phyloP scores from a whole-genome alignment of 2,113 vertebrate species.

The Prolemur simus region DNA sequence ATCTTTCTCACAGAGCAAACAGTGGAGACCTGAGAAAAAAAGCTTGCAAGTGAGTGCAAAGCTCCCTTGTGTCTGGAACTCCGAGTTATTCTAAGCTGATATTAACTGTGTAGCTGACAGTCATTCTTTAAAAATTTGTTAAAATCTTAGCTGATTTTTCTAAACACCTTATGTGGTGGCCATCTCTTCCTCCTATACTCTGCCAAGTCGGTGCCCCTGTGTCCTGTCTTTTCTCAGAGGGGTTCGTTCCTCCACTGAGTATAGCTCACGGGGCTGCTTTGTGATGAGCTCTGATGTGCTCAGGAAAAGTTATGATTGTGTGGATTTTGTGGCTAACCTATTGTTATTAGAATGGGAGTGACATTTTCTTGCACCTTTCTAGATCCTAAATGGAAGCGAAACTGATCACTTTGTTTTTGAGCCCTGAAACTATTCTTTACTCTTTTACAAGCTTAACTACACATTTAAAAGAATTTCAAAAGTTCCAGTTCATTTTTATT shows the following conservation, averaged over 20 bases:
- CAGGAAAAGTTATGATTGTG: background rate
- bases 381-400: background rate
- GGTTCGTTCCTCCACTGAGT: background rate
- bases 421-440: background rate
- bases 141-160: background rate
- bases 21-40: background rate
- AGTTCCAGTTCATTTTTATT: background rate
- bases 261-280: background rate
- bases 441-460: background rate
- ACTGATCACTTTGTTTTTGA: background rate
- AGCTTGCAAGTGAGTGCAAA: background rate
- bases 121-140: background rate
- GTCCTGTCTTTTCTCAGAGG: background rate
- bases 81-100: background rate
- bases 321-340: background rate
- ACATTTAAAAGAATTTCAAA: conserved; percentile 26
- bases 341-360: background rate
- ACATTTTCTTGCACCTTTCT: background rate
- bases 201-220: background rate
- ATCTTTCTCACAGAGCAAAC: background rate
- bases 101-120: background rate
- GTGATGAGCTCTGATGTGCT: background rate
- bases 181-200: background rate
- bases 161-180: background rate
- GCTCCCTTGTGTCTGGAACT: background rate